These are phyloP conservation scores for Lethrus apterus DNA, from an alignment of 1,140 invertebrate species.

Conservation along the genomic window DNA sequence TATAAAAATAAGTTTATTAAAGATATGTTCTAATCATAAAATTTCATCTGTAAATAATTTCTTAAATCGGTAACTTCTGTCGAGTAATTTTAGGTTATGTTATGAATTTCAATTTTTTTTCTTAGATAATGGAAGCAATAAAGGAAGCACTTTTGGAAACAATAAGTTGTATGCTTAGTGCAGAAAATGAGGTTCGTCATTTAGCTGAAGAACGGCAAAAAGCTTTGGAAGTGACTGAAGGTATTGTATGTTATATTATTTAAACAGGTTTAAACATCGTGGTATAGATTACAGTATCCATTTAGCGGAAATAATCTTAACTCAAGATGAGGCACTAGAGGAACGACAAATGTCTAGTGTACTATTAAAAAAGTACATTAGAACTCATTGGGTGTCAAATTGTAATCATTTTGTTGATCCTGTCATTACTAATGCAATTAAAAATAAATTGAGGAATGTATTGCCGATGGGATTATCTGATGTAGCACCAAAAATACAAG, in stretches of 20 bases:
- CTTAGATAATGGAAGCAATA: no score
- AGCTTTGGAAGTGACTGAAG: constrained; percentile 16
- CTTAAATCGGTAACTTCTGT: no score
- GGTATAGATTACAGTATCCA: constrained; percentile 13
- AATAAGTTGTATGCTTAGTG: constrained; percentile 15
- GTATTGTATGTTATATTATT: constrained; percentile 6
- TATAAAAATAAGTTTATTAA: no score
- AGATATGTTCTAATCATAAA: no score
- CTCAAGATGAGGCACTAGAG: constrained; percentile 14
- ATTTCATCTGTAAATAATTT: no score
- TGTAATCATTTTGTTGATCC: constrained; percentile 9
- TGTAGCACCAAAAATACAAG: constrained; percentile 6
- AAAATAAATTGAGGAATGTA: constrained; percentile 12
- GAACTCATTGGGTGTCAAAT: constrained; percentile 6
- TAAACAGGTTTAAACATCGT: neutral
- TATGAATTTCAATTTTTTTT: no score
- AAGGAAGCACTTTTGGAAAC: constrained; percentile 14
- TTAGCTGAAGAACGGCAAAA: constrained; percentile 16
- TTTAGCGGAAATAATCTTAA: constrained; percentile 15
- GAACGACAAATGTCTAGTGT: constrained; percentile 17
- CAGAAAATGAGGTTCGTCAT: constrained; percentile 4
- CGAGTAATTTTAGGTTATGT: no score
- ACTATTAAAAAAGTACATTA: constrained; percentile 13
- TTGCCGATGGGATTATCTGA: constrained; percentile 10
- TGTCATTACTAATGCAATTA: constrained; percentile 4